These are phyloP conservation scores for Hypselothyrea guttata DNA, from an alignment of 2,888 invertebrate species.

Conservation along the genomic window DNA sequence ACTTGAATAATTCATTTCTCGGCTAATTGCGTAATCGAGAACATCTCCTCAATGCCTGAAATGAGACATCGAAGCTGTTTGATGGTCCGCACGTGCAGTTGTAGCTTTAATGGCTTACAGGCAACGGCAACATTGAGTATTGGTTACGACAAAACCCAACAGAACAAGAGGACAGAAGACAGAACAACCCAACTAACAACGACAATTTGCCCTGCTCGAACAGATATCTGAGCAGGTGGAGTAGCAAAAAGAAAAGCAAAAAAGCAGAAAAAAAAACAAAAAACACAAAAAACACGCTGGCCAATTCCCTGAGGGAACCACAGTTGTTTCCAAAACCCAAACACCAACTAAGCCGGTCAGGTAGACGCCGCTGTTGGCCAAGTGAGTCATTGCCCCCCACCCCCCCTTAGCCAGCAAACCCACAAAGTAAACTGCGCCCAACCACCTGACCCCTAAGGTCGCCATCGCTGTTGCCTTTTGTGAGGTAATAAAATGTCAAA, in stretches of 20 bases:
- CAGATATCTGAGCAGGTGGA: constrained; percentile 1
- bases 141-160: no score
- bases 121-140: constrained; percentile 5
- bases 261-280: constrained; percentile 16
- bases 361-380: constrained; percentile 43
- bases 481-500: constrained; percentile 74
- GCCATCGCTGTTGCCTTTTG: constrained; percentile 48
- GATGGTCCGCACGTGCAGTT: constrained; percentile 50
- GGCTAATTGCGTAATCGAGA: no score
- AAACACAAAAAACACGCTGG: constrained; percentile 21
- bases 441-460: constrained; percentile 1
- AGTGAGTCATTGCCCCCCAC: constrained; percentile 57
- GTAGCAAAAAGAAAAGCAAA: constrained; percentile 1
- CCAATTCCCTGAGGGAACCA: constrained; percentile 29
- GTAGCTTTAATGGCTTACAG: constrained; percentile 10
- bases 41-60: constrained; percentile 16
- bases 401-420: no score
- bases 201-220: constrained; percentile 6
- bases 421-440: neutral
- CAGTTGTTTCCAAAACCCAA: constrained; percentile 20
- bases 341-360: constrained; percentile 47
- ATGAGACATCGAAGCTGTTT: constrained; percentile 39
- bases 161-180: constrained; percentile 6
- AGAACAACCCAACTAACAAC: neutral
- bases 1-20: no score